Percentiles rank a stretch among this genome's conserved stretches.
Evolutionary conservation across 2,888 invertebrate genomes (phyloP).

Genomic region (Xanthia icteritia): DNA sequence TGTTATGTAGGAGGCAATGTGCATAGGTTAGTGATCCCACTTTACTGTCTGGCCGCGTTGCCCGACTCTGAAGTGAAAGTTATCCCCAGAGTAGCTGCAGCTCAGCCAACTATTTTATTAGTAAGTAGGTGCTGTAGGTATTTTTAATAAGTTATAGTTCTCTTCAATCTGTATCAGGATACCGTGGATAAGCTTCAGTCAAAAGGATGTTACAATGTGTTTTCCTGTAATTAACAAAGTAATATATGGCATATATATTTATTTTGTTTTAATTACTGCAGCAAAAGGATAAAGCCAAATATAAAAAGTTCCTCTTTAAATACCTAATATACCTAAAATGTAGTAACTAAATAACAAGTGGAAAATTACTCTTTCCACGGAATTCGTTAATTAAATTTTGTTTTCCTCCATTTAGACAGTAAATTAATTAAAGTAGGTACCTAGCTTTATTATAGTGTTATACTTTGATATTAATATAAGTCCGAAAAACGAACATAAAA

Average conservation of each 20-base stretch:
- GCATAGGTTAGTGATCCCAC: constrained; percentile 43
- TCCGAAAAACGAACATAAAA: background rate
- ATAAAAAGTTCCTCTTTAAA: background rate
- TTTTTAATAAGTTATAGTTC: background rate
- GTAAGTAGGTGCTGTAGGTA: background rate
- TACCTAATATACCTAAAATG: background rate
- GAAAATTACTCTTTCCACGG: background rate
- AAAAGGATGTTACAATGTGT: background rate
- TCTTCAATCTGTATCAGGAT: background rate
- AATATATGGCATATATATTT: background rate
- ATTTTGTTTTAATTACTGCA: constrained; percentile 8
- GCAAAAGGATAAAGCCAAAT: constrained; percentile 11
- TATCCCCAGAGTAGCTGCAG: constrained; percentile 7
- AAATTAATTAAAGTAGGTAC: background rate
- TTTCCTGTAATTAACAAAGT: background rate
- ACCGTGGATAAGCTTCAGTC: background rate
- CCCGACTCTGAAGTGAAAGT: constrained; percentile 35
- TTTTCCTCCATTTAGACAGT: constrained; percentile 14
- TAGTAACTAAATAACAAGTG: background rate
- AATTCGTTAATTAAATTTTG: background rate
- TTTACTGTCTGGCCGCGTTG: background rate
- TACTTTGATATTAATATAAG: background rate
- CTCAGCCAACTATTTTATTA: background rate
- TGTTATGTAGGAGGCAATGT: constrained; percentile 17
- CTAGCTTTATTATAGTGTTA: background rate